Base-by-base conservation (phyloP, 2,797 vertebrate species). In the Pachyuromys duprasi region DNA sequence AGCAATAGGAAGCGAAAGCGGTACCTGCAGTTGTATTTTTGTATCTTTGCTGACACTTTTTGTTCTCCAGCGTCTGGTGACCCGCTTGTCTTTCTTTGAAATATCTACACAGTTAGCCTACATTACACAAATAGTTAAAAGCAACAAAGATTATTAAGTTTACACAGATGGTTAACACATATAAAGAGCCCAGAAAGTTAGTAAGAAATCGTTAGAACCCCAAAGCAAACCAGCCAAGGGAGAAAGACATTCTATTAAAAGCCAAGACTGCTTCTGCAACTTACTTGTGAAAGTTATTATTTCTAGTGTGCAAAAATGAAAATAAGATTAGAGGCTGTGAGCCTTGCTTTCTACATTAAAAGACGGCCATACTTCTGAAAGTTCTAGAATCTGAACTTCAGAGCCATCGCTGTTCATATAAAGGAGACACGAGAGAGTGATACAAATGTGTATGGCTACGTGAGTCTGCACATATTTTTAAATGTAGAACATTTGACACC, bases 1-100 rank as follows among this genome's bases (percentile, higher is more conserved):
- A 93, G 42, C 87, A 88, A 91, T n/a, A 42, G 90, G 94, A 97
- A 93, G 78, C 94, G 88, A 97, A 94, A 89, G 95, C 67, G 92
- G 99, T 99, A 99, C 99, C 99, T 99, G 99, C 98, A 99, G 99
- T 98, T 99, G 99, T 98, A 99, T 99, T 99, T 99, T 99, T 99
- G 99, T 98, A 98, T 99, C 99, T 99, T 99, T 99, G 99, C 99
- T 99, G 99, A 99, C 99, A 99, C 99, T 99, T 99, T 99, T 99
- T 99, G 99, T 99, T 99, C 99, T 99, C 99, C 99, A 99, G 99
- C 99, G 99, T 99, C 99, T 99, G 95, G 99, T 99, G 98, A 99
- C 99, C 97, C 99, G 99, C 98, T 99, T 99, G 98, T 99, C 99
- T 99, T 99, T 99, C 99, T 99, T 99, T 99, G 99, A 99, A 99